These are phyloP conservation scores for Lymantria monacha DNA, from an alignment of 2,888 invertebrate species.

Conservation along the genomic window DNA sequence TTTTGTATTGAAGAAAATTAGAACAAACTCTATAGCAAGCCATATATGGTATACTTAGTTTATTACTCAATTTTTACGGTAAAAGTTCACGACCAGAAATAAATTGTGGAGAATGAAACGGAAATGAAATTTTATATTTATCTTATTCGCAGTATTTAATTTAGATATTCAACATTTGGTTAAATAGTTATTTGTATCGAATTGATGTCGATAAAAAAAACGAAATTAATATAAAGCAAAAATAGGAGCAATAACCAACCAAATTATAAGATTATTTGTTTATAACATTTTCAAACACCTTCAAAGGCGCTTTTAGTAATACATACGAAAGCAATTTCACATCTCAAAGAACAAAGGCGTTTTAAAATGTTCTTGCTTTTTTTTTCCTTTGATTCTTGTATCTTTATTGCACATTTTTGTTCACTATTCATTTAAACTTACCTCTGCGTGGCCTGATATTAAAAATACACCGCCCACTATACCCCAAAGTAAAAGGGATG, in stretches of 20 bases:
- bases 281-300: conserved; percentile 21
- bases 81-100: too few species aligned
- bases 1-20: too few species aligned
- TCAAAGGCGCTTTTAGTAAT: conserved; percentile 38
- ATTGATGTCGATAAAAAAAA: too few species aligned
- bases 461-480: conserved; percentile 81
- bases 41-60: too few species aligned
- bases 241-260: neutral
- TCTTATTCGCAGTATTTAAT: too few species aligned
- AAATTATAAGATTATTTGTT: neutral
- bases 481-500: conserved; percentile 83
- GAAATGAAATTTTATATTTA: too few species aligned
- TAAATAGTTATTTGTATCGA: too few species aligned
- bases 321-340: conserved; percentile 29
- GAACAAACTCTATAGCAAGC: too few species aligned
- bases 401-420: conserved; percentile 5
- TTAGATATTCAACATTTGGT: too few species aligned
- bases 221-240: too few species aligned
- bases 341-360: conserved; percentile 29
- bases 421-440: conserved; percentile 31
- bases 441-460: conserved; percentile 85
- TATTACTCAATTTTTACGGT: too few species aligned
- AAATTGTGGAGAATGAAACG: too few species aligned
- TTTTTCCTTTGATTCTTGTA: conserved; percentile 28
- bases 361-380: conserved; percentile 17